Evolutionary conservation across 2,888 invertebrate species (phyloP).

Genomic region (Leucoptera coffeella): DNA sequence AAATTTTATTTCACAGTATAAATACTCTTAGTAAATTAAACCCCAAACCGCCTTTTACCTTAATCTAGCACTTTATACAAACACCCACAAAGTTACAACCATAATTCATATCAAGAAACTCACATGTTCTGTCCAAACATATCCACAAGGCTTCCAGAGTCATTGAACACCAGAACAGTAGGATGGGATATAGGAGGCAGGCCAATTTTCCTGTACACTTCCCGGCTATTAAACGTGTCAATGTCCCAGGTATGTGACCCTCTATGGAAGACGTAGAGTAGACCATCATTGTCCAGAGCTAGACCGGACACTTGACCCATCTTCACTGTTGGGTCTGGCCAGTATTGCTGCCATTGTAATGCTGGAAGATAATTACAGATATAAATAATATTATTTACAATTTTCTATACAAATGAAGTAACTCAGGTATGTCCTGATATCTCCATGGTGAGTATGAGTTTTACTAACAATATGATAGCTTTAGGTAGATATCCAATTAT

Average conservation of each 20-base stretch:
- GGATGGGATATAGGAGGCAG: slow-evolving; percentile 57
- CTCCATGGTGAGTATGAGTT: neutral
- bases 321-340: slow-evolving; percentile 47
- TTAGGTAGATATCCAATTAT: neutral
- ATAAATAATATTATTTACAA: slow-evolving; percentile 1
- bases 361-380: slow-evolving; percentile 31
- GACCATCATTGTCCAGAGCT: slow-evolving; percentile 65
- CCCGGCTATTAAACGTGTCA: slow-evolving; percentile 49
- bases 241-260: slow-evolving; percentile 60
- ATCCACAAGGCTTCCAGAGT: slow-evolving; percentile 55
- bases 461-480: neutral
- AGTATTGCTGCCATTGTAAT: slow-evolving; percentile 45
- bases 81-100: neutral
- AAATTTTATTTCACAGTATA: too few species aligned
- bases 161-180: slow-evolving; percentile 60
- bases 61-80: neutral
- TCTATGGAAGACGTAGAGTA: slow-evolving; percentile 77
- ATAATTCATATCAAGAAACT: slow-evolving; percentile 16
- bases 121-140: slow-evolving; percentile 67
- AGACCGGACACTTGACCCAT: slow-evolving; percentile 79
- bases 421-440: neutral
- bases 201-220: slow-evolving; percentile 48
- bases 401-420: neutral
- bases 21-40: too few species aligned
- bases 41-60: too few species aligned